Evolutionary conservation across 2,113 vertebrate genomes (phyloP), one percentile per base, ranked within the genome.

Genomic region (Kobus ellipsiprymnus): DNA sequence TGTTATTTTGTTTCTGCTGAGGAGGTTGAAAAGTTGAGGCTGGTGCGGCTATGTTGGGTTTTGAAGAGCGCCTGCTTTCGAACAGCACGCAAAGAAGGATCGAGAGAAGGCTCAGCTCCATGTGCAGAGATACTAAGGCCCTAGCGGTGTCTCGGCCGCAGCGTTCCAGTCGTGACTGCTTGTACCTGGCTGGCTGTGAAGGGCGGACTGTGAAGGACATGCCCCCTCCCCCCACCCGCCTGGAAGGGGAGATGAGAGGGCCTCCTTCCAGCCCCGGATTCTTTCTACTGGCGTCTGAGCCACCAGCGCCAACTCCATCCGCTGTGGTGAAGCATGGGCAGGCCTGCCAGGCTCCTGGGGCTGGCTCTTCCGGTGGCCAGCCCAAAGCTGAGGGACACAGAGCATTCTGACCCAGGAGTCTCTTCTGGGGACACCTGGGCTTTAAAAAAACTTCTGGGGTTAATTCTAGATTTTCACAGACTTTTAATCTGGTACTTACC

Each of bases 101-200:
- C 74, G n/a, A 2, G 15, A 40, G 71, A 46, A 36, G 50, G 10
- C 64, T 19, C 14, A 59, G 90, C 92, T 29, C 46, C 6, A 5
- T 1, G 8, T 62, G 60, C 44, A 6, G 62, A 30, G 25, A 54
- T 1, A 19, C 46, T 13, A 44, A 44, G 54, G 94, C 71, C 40
- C 10, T 5, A 21, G 48, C 1, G 9, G 46, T 11, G 1, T 57
- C n/a, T 64, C 17, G 29, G 85, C 60, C 0, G 0, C n/a, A 5
- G 17, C 4, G 2, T 10, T 5, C 3, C 10, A 50, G 74, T 21
- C 27, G n/a, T 2, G 6, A 27, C 40, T 17, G 11, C 82, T 3
- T 44, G 78, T 33, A 30, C 54, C 90, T 21, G 46, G 33, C 74
- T 71, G 60, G 71, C 11, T 50, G 55, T 50, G 44, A 57, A 71